Evolutionary conservation across 1,140 invertebrate species (phyloP).

Genomic region (Achatina immaculata): DNA sequence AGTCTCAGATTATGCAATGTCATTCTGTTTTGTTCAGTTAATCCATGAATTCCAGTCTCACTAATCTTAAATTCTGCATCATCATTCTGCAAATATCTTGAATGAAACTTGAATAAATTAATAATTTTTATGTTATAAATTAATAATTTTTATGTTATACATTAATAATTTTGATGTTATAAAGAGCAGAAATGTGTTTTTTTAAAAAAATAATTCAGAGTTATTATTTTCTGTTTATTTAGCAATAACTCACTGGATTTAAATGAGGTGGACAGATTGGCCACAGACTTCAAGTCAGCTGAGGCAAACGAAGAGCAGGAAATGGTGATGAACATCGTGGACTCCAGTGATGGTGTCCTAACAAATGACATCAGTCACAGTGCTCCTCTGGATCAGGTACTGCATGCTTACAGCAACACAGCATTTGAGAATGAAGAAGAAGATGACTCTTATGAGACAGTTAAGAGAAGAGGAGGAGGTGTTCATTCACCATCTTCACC

Average conservation of each 20-base stretch:
- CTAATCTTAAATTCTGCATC: too few relatives aligned
- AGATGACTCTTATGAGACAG: not conserved
- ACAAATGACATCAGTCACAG: not conserved
- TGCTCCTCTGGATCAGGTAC: conserved; percentile 9
- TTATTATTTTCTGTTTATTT: not conserved
- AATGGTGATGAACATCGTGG: conserved; percentile 10
- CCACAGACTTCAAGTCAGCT: not conserved
- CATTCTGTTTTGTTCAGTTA: too few relatives aligned
- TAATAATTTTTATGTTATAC: too few relatives aligned
- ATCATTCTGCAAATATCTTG: too few relatives aligned
- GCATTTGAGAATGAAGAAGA: not conserved
- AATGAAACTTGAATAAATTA: too few relatives aligned
- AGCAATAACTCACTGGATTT: conserved; percentile 32
- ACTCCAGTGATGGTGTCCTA: not conserved
- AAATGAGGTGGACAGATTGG: conserved; percentile 19
- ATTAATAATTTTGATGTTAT: too few relatives aligned
- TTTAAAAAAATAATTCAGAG: too few relatives aligned
- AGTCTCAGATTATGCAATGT: too few relatives aligned
- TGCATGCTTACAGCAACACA: conserved; percentile 15
- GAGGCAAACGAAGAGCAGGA: conserved; percentile 18
- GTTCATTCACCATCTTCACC: not conserved
- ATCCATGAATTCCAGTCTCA: too few relatives aligned
- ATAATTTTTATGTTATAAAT: too few relatives aligned
- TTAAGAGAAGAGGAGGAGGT: not conserved
- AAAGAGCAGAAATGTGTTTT: too few relatives aligned